Conservation (phyloP, 2,888 invertebrate genomes). For the Chelonus formosanus region DNA sequence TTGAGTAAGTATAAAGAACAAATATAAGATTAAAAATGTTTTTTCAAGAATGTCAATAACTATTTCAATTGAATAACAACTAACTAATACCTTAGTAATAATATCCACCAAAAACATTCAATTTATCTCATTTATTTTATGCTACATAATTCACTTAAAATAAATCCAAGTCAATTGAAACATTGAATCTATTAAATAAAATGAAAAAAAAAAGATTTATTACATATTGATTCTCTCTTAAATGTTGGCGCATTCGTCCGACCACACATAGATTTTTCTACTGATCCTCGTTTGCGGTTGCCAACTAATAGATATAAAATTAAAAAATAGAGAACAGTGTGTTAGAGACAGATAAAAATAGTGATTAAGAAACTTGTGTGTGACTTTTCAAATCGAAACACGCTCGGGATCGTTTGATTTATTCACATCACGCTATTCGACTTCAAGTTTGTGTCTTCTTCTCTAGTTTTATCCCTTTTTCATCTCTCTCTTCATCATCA, state of each 20-base stretch:
- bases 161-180: no score
- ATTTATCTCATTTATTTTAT: no score
- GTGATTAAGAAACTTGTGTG: conserved; percentile 29
- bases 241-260: no score
- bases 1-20: conserved; percentile 19
- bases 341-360: conserved; percentile 8
- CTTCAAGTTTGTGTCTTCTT: conserved; percentile 30
- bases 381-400: conserved; percentile 39
- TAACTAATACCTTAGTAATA: neutral
- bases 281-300: neutral
- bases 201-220: no score
- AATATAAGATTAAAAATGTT: conserved; percentile 20
- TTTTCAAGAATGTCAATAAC: conserved; percentile 16
- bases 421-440: conserved; percentile 59
- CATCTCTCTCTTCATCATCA: conserved; percentile 30
- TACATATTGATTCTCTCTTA: no score
- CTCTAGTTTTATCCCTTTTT: conserved; percentile 28
- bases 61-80: neutral
- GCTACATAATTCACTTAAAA: no score
- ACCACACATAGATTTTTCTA: no score
- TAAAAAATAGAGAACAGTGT: conserved; percentile 5
- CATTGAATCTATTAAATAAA: no score
- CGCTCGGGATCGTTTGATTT: conserved; percentile 48
- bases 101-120: neutral
- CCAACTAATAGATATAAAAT: neutral